Evolutionary conservation across 2,113 vertebrate species (phyloP).

Genomic region (Paramormyrops kingsleyae): DNA sequence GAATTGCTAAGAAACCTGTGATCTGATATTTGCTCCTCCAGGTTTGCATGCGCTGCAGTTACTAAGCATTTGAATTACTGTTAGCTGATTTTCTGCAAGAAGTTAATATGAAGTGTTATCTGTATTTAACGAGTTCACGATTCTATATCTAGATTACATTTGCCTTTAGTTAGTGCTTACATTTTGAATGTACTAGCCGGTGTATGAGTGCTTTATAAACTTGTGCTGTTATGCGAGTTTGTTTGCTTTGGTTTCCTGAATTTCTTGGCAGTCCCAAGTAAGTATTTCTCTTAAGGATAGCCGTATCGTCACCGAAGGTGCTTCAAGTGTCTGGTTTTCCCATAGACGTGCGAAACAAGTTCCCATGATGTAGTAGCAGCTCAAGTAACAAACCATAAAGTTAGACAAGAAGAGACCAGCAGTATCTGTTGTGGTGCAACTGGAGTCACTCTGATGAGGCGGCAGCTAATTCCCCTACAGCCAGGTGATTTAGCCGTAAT

Average conservation of each 20-base stretch:
- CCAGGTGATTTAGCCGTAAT: background rate
- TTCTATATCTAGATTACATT: background rate
- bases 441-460: constrained; percentile 24
- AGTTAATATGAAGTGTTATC: background rate
- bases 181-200: background rate
- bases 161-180: background rate
- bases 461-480: background rate
- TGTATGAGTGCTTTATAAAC: background rate
- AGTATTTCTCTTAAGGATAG: background rate
- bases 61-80: background rate
- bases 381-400: constrained; percentile 46
- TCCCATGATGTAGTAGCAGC: constrained; percentile 44
- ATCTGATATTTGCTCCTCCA: background rate
- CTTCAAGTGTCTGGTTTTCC: constrained; percentile 23
- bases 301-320: constrained; percentile 12
- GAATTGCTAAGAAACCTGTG: background rate
- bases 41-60: background rate
- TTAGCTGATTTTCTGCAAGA: background rate
- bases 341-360: constrained; percentile 34
- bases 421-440: constrained; percentile 44
- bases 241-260: background rate
- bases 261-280: background rate
- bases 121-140: background rate
- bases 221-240: background rate
- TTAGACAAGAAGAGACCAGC: constrained; percentile 30